Conservation (phyloP, 2,797 vertebrate species). For the Phoxinus dragarum region DNA sequence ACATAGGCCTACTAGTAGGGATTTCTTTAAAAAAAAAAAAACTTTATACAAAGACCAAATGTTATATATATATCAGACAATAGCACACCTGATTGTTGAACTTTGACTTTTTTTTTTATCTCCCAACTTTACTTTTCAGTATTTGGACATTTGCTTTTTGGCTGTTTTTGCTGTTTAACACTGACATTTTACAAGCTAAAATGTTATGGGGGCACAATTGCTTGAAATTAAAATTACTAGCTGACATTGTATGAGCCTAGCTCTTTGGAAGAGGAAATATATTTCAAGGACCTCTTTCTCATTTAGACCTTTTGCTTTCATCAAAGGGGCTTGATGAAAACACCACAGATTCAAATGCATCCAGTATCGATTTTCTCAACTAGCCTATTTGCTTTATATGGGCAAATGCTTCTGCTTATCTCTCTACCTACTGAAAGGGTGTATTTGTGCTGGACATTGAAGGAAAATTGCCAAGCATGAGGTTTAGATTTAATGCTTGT, state of each 20-base stretch:
- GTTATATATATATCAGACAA: too few species aligned
- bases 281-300: neutral
- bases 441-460: neutral
- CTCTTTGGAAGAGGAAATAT: neutral
- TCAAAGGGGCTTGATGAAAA: conserved; percentile 18
- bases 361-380: conserved; percentile 37
- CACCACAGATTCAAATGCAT: conserved; percentile 26
- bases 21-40: neutral
- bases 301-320: conserved; percentile 12
- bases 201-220: neutral
- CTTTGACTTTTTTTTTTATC: neutral
- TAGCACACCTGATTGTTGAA: neutral
- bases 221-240: neutral
- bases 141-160: neutral
- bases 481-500: conserved; percentile 21
- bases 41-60: neutral
- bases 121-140: neutral
- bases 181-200: too few species aligned
- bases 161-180: neutral
- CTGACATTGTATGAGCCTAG: neutral
- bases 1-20: neutral
- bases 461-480: conserved; percentile 3
- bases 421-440: conserved; percentile 1
- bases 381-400: neutral
- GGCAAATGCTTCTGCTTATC: conserved; percentile 24